Percentiles rank a stretch among this genome's conserved stretches.
Conservation (phyloP, 2,797 vertebrate genomes). For the Chanos chanos region DNA sequence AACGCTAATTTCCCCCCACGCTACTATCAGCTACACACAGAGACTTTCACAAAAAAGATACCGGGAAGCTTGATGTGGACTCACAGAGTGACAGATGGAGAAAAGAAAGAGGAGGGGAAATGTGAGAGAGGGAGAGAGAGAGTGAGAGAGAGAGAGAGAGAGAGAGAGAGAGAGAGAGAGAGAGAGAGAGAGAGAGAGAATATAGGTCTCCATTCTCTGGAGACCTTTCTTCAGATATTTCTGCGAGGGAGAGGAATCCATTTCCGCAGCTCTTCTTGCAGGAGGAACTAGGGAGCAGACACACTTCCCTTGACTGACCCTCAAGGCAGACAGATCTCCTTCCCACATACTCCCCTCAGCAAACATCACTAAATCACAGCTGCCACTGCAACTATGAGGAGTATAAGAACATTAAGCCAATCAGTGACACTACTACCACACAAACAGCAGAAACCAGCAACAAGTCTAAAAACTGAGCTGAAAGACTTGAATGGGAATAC, state of each 20-base stretch:
- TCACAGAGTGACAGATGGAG: neutral
- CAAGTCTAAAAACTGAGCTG: too few species aligned
- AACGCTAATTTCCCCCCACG: too few species aligned
- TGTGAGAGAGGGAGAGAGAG: neutral
- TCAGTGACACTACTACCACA: too few species aligned
- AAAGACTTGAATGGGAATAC: too few species aligned
- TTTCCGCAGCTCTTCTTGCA: slow-evolving; percentile 34
- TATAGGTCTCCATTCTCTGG: neutral
- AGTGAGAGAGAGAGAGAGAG: neutral
- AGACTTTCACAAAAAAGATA: neutral
- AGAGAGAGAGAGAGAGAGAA: slow-evolving; percentile 3
- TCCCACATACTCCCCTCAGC: neutral
- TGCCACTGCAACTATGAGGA: neutral
- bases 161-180: neutral
- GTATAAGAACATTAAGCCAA: neutral
- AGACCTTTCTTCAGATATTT: neutral
- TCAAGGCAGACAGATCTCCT: slow-evolving; percentile 13
- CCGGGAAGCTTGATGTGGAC: neutral
- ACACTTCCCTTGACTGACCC: slow-evolving; percentile 21
- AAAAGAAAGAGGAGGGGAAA: neutral
- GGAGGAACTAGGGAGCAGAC: slow-evolving; percentile 25
- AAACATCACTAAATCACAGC: neutral
- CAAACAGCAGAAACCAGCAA: too few species aligned
- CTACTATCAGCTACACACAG: neutral
- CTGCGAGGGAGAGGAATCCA: slow-evolving; percentile 22